These are phyloP conservation scores for Drosophila nigricruria DNA, from an alignment of 2,888 invertebrate genomes.

Conservation along the genomic window DNA sequence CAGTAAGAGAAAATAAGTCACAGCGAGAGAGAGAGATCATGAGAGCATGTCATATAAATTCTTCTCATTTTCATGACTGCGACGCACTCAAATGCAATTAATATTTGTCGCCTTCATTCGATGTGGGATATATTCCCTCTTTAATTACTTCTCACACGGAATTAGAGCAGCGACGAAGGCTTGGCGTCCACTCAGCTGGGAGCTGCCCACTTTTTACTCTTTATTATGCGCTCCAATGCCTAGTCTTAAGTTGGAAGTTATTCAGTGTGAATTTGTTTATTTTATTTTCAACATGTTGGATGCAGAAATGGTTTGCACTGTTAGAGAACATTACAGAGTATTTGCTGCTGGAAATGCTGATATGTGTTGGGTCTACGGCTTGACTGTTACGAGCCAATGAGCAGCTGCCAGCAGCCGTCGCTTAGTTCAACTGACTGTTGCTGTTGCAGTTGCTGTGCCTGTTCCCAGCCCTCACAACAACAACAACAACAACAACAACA, in stretches of 20 bases:
- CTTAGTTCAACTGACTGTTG: slow-evolving; percentile 36
- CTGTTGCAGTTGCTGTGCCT: slow-evolving; percentile 8
- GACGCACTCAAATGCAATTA: slow-evolving; percentile 72
- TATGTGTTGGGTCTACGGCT: slow-evolving; percentile 6
- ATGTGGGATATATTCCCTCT: slow-evolving; percentile 40
- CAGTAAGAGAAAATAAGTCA: no score
- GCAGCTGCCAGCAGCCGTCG: slow-evolving; percentile 42
- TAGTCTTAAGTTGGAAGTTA: not conserved
- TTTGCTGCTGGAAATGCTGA: not conserved
- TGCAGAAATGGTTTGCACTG: no score
- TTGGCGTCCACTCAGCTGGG: not conserved
- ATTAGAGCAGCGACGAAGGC: slow-evolving; percentile 10
- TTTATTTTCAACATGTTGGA: not conserved
- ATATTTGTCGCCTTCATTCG: slow-evolving; percentile 65
- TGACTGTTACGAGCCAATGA: slow-evolving; percentile 49
- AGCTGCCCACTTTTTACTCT: slow-evolving; percentile 26
- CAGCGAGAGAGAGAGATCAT: not conserved
- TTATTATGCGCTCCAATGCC: slow-evolving; percentile 1
- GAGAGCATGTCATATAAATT: slow-evolving; percentile 57
- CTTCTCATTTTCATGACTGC: slow-evolving; percentile 69
- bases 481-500: slow-evolving; percentile 16
- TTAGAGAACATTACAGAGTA: not conserved
- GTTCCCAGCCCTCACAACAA: slow-evolving; percentile 8
- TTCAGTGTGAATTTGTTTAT: not conserved
- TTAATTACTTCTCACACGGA: slow-evolving; percentile 72